Conservation (phyloP, 2,888 invertebrate species). For the Plebejus anna region DNA sequence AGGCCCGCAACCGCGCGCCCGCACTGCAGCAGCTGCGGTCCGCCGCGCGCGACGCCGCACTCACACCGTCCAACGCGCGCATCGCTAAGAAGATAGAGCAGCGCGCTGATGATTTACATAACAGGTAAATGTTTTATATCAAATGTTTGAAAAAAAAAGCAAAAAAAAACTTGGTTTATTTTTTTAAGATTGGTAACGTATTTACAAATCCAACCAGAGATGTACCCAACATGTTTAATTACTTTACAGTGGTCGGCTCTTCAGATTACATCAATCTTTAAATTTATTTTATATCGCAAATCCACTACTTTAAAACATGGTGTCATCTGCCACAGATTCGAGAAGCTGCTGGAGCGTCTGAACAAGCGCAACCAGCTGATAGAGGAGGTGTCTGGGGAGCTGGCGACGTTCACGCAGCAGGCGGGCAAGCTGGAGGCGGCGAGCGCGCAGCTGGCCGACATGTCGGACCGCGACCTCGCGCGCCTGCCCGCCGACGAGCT, state of each 20-base stretch:
- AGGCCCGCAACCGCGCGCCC: constrained; percentile 91
- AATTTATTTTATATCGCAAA: too few relatives aligned
- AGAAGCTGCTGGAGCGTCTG: constrained; percentile 90
- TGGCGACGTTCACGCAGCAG: constrained; percentile 84
- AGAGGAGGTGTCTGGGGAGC: constrained; percentile 85
- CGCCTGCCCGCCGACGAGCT: constrained; percentile 83
- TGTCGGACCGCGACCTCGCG: constrained; percentile 80
- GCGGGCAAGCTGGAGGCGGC: constrained; percentile 86
- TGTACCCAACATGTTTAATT: too few relatives aligned
- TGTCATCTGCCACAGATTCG: constrained; percentile 80
- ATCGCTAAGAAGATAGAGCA: constrained; percentile 94
- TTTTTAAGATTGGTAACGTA: too few relatives aligned
- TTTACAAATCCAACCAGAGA: too few relatives aligned
- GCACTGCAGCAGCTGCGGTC: constrained; percentile 90
- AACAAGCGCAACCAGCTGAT: constrained; percentile 89
- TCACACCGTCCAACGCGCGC: constrained; percentile 89
- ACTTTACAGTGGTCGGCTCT: too few relatives aligned
- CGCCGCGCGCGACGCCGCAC: constrained; percentile 89
- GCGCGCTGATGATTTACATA: constrained; percentile 92
- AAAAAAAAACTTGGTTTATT: too few relatives aligned
- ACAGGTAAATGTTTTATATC: constrained; percentile 48
- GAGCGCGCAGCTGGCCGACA: constrained; percentile 79
- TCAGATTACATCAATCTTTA: too few relatives aligned
- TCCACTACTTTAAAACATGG: too few relatives aligned
- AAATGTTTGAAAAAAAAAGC: too few relatives aligned